phyloP scores from a whole-genome alignment of 2,113 vertebrate species.

The Orientallactaga bullata region DNA sequence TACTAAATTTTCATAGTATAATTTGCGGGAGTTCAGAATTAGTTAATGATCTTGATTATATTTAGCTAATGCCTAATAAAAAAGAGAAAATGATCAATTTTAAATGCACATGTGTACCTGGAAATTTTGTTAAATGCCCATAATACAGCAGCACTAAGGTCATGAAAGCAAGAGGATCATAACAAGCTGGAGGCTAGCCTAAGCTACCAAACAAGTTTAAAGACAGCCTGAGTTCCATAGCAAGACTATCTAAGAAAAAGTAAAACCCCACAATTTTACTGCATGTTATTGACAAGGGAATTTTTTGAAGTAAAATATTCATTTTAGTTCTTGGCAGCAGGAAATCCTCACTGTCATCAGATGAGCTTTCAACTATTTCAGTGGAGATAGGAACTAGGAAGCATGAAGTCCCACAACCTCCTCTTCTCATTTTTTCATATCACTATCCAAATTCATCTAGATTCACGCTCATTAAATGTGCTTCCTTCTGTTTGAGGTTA shows the following conservation, averaged over 20 bases:
- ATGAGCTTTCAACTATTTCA: constrained; percentile 26
- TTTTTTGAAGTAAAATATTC: constrained; percentile 44
- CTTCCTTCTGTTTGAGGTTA: constrained; percentile 50
- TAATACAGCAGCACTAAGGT: not conserved
- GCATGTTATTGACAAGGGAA: not conserved
- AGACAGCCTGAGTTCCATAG: not conserved
- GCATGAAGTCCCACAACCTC: constrained; percentile 40
- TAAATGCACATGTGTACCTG: not conserved
- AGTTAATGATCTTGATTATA: not conserved
- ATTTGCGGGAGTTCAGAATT: not conserved
- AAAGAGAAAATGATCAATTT: not conserved
- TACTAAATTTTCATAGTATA: not conserved
- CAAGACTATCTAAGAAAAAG: not conserved
- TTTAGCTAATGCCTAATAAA: not conserved
- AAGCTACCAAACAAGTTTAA: too few species aligned
- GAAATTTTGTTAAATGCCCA: not conserved
- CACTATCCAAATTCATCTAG: constrained; percentile 2
- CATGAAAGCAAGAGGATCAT: not conserved
- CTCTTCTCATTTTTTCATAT: constrained; percentile 38
- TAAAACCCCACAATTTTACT: not conserved
- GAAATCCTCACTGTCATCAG: constrained; percentile 24
- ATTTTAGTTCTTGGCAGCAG: constrained; percentile 7
- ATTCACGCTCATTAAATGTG: constrained; percentile 42
- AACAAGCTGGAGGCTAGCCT: not conserved
- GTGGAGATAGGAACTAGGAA: constrained; percentile 3